Percentiles rank a stretch among this genome's conserved stretches.
These are phyloP conservation scores for Lordiphosa fenestrarum DNA, from an alignment of 2,888 invertebrate species.

Conservation along the genomic window DNA sequence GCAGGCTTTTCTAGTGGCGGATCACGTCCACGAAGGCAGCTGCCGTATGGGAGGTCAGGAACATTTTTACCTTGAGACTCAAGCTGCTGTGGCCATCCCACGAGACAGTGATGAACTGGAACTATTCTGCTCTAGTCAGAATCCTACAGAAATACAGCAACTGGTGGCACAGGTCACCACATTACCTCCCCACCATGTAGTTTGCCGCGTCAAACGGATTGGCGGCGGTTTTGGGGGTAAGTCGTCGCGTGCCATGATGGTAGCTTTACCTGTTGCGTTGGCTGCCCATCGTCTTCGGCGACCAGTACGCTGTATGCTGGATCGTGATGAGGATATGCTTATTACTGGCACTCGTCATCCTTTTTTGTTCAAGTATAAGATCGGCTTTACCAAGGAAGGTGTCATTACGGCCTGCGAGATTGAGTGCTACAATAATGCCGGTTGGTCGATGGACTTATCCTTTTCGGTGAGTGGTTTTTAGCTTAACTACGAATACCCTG, in stretches of 20 bases:
- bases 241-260: conserved; percentile 1
- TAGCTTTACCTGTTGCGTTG: conserved; percentile 1
- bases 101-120: conserved; percentile 6
- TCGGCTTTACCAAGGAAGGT: background rate
- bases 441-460: conserved; percentile 1
- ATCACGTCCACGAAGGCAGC: conserved; percentile 87
- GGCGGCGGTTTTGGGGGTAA: conserved; percentile 17
- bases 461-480: background rate
- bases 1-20: conserved; percentile 84
- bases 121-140: conserved; percentile 9
- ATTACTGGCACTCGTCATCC: background rate
- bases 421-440: background rate
- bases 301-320: background rate
- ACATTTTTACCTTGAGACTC: conserved; percentile 17
- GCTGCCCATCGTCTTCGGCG: background rate
- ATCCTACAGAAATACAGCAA: conserved; percentile 10
- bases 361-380: conserved; percentile 1
- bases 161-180: conserved; percentile 3
- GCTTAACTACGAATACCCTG: too few species aligned
- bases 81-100: conserved; percentile 9
- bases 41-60: conserved; percentile 11
- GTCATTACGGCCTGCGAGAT: background rate
- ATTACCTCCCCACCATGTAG: background rate
- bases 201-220: background rate
- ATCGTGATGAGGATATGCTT: conserved; percentile 8